phyloP scores from a whole-genome alignment of 2,888 invertebrate species.

The Rutpela maculata region DNA sequence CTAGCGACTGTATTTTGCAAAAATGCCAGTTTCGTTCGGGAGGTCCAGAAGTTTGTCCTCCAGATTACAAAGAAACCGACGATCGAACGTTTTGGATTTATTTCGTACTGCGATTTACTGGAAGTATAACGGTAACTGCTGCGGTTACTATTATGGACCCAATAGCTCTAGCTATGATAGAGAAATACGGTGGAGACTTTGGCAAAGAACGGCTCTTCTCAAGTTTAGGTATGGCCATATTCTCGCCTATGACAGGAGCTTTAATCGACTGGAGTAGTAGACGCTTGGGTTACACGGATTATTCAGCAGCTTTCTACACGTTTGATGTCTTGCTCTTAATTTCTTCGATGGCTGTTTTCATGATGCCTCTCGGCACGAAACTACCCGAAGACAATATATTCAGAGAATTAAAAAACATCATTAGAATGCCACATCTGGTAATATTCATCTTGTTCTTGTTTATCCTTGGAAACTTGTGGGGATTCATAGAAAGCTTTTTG shows the following conservation, averaged over 20 bases:
- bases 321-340: slow-evolving; percentile 85
- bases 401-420: slow-evolving; percentile 83
- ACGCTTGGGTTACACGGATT: slow-evolving; percentile 85
- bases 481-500: slow-evolving; percentile 91
- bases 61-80: slow-evolving; percentile 86
- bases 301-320: slow-evolving; percentile 91
- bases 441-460: slow-evolving; percentile 89
- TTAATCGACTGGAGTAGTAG: slow-evolving; percentile 84
- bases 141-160: slow-evolving; percentile 94
- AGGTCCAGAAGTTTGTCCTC: slow-evolving; percentile 86
- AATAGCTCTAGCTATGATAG: slow-evolving; percentile 89
- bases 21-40: slow-evolving; percentile 85
- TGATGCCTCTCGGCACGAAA: slow-evolving; percentile 87
- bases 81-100: slow-evolving; percentile 89
- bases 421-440: slow-evolving; percentile 87
- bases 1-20: slow-evolving; percentile 85
- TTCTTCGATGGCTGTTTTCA: slow-evolving; percentile 84
- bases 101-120: slow-evolving; percentile 86
- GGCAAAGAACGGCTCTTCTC: slow-evolving; percentile 88
- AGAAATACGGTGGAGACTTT: slow-evolving; percentile 88
- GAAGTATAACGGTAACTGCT: slow-evolving; percentile 87
- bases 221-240: slow-evolving; percentile 88
- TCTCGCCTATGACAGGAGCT: slow-evolving; percentile 87
- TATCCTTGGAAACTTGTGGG: slow-evolving; percentile 90
- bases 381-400: slow-evolving; percentile 87